A percentile compares a stretch with the other conserved stretches of the same genome.
Conservation (phyloP, 2,888 invertebrate species). For the Vannuccia rotundouncinata region DNA sequence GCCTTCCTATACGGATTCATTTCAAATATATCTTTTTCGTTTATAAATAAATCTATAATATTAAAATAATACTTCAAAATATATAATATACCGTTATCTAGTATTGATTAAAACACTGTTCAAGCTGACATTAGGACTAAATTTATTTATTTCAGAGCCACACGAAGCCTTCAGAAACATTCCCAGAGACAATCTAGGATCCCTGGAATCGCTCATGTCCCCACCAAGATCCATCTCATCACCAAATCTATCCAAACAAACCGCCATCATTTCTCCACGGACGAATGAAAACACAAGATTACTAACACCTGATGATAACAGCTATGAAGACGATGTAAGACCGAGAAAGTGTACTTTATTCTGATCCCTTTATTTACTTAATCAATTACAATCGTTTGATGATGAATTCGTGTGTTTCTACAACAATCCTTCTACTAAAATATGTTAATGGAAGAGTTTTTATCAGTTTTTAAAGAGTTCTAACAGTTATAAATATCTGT, state of each 20-base stretch:
- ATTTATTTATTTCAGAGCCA: background rate
- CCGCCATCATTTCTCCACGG: background rate
- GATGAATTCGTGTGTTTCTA: no score
- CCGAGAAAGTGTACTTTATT: no score
- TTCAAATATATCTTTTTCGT: background rate
- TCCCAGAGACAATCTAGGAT: background rate
- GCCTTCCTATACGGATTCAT: no score
- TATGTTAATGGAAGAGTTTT: no score
- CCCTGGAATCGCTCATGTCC: background rate
- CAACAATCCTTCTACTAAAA: no score
- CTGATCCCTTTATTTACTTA: no score
- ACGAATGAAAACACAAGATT: background rate
- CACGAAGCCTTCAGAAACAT: background rate
- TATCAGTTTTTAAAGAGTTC: no score
- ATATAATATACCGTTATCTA: background rate
- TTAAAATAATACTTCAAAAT: background rate
- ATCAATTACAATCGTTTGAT: no score
- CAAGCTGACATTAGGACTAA: background rate
- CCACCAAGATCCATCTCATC: background rate
- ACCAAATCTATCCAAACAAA: background rate
- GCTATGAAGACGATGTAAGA: no score
- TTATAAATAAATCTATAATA: background rate
- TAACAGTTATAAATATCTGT: no score
- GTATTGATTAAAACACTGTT: background rate
- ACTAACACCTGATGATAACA: no score